phyloP scores from a whole-genome alignment of 1,140 invertebrate genomes.

The Saccostrea echinata region DNA sequence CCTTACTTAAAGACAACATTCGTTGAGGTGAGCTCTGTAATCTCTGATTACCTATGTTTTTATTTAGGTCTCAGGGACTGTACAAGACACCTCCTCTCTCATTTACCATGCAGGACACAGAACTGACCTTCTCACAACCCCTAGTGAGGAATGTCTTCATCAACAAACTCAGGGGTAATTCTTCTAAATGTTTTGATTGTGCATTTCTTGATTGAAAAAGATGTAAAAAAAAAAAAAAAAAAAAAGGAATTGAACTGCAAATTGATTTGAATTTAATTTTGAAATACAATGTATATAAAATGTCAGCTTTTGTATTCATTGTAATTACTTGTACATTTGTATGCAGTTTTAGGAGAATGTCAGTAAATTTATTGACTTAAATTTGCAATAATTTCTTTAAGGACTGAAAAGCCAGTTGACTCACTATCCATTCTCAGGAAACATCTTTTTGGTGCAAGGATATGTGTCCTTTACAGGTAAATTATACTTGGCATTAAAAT shows the following conservation, averaged over 20 bases:
- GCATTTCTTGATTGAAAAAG: no score
- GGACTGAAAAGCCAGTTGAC: constrained; percentile 56
- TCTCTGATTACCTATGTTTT: no score
- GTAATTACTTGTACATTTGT: no score
- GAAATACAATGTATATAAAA: neutral
- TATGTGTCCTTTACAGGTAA: constrained; percentile 68
- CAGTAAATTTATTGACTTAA: neutral
- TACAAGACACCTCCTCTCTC: constrained; percentile 46
- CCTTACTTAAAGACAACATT: no score
- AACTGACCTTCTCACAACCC: constrained; percentile 66
- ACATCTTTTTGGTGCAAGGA: constrained; percentile 72
- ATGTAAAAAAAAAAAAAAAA: no score
- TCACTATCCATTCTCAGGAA: constrained; percentile 66
- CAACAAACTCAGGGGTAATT: constrained; percentile 64
- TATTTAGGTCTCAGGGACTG: constrained; percentile 49
- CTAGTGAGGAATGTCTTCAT: constrained; percentile 68
- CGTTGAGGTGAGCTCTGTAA: no score
- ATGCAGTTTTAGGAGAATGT: neutral
- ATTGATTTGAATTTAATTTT: neutral
- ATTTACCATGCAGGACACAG: constrained; percentile 58
- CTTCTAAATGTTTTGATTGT: neutral
- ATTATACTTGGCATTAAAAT: neutral
- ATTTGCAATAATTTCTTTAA: constrained; percentile 46
- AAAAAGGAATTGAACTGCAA: no score
- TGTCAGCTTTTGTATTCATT: neutral